phyloP scores from a whole-genome alignment of 2,797 vertebrate genomes.

The Gadopsis marmoratus region DNA sequence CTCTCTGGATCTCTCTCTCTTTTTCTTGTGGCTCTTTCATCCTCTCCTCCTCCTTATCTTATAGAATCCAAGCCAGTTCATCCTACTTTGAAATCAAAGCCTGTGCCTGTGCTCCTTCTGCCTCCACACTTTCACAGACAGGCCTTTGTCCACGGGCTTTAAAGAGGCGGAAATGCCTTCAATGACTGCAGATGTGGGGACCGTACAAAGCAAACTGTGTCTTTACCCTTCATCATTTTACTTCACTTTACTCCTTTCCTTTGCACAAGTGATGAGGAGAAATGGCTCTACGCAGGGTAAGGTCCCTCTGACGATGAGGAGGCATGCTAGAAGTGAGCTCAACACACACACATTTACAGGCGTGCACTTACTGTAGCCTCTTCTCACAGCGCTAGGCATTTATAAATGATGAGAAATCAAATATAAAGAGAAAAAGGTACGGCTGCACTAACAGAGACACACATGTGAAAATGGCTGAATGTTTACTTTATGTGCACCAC shows the following conservation, averaged over 20 bases:
- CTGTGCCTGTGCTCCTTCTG: constrained; percentile 69
- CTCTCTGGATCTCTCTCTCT: constrained; percentile 33
- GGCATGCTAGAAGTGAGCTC: constrained; percentile 18
- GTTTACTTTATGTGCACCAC: constrained; percentile 34
- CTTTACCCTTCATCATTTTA: constrained; percentile 60
- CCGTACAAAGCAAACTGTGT: constrained; percentile 77
- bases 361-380: constrained; percentile 21
- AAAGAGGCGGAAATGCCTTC: constrained; percentile 81
- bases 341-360: constrained; percentile 12
- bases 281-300: constrained; percentile 19
- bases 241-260: constrained; percentile 29
- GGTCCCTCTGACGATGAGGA: constrained; percentile 17
- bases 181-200: constrained; percentile 82
- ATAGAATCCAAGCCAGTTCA: constrained; percentile 70
- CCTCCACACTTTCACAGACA: constrained; percentile 69
- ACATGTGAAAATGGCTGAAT: constrained; percentile 6
- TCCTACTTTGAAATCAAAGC: constrained; percentile 80
- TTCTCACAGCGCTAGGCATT: constrained; percentile 54
- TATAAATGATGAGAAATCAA: constrained; percentile 73
- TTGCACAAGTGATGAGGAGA: constrained; percentile 23
- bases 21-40: constrained; percentile 58
- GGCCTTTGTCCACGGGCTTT: constrained; percentile 74
- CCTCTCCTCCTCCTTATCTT: constrained; percentile 69
- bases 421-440: constrained; percentile 13
- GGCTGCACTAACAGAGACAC: constrained; percentile 31